A percentile compares a stretch with the other conserved stretches of the same genome.
These are phyloP conservation scores for Gerris lacustris DNA, from an alignment of 2,888 invertebrate species.

Conservation along the genomic window DNA sequence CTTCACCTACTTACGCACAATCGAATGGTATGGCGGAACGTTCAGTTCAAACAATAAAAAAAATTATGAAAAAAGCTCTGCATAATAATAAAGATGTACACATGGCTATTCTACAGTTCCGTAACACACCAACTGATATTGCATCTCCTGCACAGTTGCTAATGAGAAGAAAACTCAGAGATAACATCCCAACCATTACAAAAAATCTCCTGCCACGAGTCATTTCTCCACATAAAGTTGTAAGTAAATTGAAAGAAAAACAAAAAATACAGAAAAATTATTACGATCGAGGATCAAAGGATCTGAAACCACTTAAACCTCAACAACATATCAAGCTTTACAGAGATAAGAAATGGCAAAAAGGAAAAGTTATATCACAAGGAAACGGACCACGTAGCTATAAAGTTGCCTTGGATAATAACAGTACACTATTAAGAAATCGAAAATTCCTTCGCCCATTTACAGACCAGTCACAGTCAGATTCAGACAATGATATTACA, in stretches of 20 bases:
- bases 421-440: neutral
- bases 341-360: neutral
- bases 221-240: slow-evolving; percentile 1
- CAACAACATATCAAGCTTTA: neutral
- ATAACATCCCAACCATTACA: neutral
- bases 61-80: neutral
- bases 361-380: neutral
- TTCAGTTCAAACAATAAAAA: slow-evolving; percentile 1
- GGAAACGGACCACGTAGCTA: slow-evolving; percentile 1
- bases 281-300: slow-evolving; percentile 7
- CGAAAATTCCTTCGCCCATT: slow-evolving; percentile 2
- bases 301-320: slow-evolving; percentile 3
- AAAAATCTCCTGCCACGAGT: neutral
- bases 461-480: too few relatives aligned
- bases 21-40: neutral
- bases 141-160: neutral
- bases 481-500: too few relatives aligned
- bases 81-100: neutral
- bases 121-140: slow-evolving; percentile 6
- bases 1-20: neutral
- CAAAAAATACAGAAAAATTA: slow-evolving; percentile 8
- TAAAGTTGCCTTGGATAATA: neutral
- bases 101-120: neutral
- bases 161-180: slow-evolving; percentile 1
- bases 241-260: neutral